Base-by-base conservation (phyloP, 2,797 vertebrate genomes). In the Artibeus jamaicensis region DNA sequence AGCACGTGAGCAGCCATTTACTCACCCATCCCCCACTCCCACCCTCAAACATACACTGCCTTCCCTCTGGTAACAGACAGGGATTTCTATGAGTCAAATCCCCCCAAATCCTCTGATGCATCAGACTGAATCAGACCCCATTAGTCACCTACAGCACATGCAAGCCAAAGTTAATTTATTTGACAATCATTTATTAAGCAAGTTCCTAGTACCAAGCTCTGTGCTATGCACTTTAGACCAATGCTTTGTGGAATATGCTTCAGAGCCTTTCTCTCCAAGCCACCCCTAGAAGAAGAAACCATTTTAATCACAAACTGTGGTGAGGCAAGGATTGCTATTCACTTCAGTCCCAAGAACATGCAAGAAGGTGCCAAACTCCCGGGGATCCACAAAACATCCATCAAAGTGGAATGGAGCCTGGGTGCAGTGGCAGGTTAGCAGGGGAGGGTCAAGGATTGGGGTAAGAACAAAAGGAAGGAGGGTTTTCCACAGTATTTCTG, bases 241-340 rank as follows among this genome's bases (percentile, higher is more conserved):
- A 53, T 70, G 32, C 70, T 34, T 93, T 91, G 76, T 44, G 48
- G 73, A 91, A 89, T 9, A 84, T 67, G 24, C 74, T 26, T 68
- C 39, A 26, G 10, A 67, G 62, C 5, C 37, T 93, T 68, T 74
- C 55, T 59, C 39, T 48, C 77, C 37, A 77, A 71, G 19, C 39
- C 77, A 42, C 32, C 9, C 55, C 15, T 12, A 11, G 37, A 42
- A 76, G 34, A 15, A 68, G 77, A 81, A 93, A 83, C 12, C 21
- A 59, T 19, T 74, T 70, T 26, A 86, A 10, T 37, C 29, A 55
- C n/a, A 85, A 84, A 65, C 24, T 5, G 11, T 32, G 32, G 5
- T 93, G 67, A 95, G 55, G 57, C 55, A 21, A 77, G 77, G 48
- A 26, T 44, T 48, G 24, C 46, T 71, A 62, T 86, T 81, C 39